phyloP scores from a whole-genome alignment of 2,888 invertebrate genomes.

The Tipula vernalis region DNA sequence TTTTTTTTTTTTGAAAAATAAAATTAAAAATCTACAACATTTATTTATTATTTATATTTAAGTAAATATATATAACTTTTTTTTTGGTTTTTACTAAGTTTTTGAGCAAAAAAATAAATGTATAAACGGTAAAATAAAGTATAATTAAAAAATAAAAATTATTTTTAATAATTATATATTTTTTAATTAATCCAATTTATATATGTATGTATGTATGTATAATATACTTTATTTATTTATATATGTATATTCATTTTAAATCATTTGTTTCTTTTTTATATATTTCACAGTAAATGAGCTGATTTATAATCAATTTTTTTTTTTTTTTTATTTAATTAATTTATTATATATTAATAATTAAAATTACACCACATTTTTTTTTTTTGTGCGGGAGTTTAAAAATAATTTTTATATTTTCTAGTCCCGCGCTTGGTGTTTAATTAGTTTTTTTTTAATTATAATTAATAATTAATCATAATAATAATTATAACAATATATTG shows the following conservation, averaged over 20 bases:
- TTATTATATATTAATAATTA: not conserved
- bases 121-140: not conserved
- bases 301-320: constrained; percentile 5
- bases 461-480: constrained; percentile 5
- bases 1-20: not conserved
- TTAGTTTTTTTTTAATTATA: not conserved
- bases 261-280: not conserved
- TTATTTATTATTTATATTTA: not conserved
- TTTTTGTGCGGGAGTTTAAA: not conserved
- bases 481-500: constrained; percentile 7
- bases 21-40: not conserved
- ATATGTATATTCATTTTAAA: not conserved
- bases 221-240: not conserved
- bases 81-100: not conserved
- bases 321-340: not conserved
- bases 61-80: not conserved
- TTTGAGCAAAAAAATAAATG: not conserved
- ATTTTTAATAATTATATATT: not conserved
- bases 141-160: not conserved
- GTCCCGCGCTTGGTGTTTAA: not conserved
- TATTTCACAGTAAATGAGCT: constrained; percentile 11
- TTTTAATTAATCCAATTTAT: not conserved
- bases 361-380: not conserved
- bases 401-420: not conserved
- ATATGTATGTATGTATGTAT: not conserved